These are phyloP conservation scores for Sebastes minor DNA, from an alignment of 2,797 vertebrate genomes.

Conservation along the genomic window DNA sequence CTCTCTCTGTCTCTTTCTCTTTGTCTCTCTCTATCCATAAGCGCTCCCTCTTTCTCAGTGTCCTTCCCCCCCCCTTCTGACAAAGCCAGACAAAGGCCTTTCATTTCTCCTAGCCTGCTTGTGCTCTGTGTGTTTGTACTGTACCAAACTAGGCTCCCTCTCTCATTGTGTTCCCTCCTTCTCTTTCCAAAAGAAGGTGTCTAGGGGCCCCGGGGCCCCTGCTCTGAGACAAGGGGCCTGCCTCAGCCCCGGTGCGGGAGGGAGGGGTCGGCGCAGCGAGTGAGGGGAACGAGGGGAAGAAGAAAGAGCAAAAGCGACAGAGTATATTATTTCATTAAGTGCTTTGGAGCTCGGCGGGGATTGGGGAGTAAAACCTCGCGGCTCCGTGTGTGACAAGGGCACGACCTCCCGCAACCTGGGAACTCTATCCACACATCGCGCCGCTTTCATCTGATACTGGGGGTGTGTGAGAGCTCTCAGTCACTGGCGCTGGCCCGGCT, in stretches of 20 bases:
- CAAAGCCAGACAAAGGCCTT: constrained; percentile 77
- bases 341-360: constrained; percentile 86
- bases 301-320: constrained; percentile 73
- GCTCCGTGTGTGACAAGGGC: constrained; percentile 93
- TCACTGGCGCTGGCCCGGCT: constrained; percentile 81
- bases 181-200: constrained; percentile 74
- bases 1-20: constrained; percentile 45
- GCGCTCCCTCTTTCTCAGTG: constrained; percentile 56
- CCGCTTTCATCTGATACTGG: constrained; percentile 66
- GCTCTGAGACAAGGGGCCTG: constrained; percentile 65
- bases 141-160: constrained; percentile 75
- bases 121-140: constrained; percentile 75
- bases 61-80: constrained; percentile 45
- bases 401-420: constrained; percentile 90
- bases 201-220: constrained; percentile 71
- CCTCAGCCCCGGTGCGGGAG: constrained; percentile 46
- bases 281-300: constrained; percentile 55
- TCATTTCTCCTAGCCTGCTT: constrained; percentile 71
- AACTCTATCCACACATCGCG: constrained; percentile 66
- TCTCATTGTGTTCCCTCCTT: constrained; percentile 66
- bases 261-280: constrained; percentile 49
- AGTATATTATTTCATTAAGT: constrained; percentile 98
- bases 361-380: constrained; percentile 88
- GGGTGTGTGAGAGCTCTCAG: constrained; percentile 77
- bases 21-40: constrained; percentile 44